A percentile compares a stretch with the other conserved stretches of the same genome.
Evolutionary conservation across 37 sponge, comb jelly and placozoan species (phyloP).

Genomic region (Geodia barretti): DNA sequence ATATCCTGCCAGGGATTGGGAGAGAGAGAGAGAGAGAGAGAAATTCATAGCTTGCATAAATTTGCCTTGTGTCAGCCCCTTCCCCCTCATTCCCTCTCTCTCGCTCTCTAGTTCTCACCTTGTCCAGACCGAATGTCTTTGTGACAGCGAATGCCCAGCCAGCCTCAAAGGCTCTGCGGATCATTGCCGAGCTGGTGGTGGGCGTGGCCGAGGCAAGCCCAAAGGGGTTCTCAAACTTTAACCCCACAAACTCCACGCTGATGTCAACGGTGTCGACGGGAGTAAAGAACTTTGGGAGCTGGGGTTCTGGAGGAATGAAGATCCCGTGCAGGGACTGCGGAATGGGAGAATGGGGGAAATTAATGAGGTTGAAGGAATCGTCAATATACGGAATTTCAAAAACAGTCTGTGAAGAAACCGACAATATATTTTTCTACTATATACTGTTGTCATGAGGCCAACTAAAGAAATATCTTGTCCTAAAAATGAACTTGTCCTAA

Average conservation of each 20-base stretch:
- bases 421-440: too few relatives aligned
- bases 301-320: constrained; percentile 67
- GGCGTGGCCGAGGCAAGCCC: constrained; percentile 96
- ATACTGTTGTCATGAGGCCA: too few relatives aligned
- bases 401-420: too few relatives aligned
- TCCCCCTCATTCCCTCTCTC: too few relatives aligned
- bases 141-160: constrained; percentile 97
- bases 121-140: constrained; percentile 89
- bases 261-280: constrained; percentile 88
- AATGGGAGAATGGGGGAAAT: not conserved
- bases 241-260: constrained; percentile 80
- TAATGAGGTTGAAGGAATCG: too few relatives aligned
- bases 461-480: too few relatives aligned
- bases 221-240: constrained; percentile 93
- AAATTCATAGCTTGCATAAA: too few relatives aligned
- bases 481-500: too few relatives aligned
- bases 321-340: constrained; percentile 90
- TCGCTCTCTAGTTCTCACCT: too few relatives aligned
- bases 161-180: constrained; percentile 86
- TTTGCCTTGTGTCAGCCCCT: too few relatives aligned
- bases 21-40: too few relatives aligned
- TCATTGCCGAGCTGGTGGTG: constrained; percentile 94
- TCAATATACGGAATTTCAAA: too few relatives aligned
- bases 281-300: constrained; percentile 92
- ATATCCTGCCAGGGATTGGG: constrained; percentile 75